phyloP scores from a whole-genome alignment of 2,113 vertebrate genomes.

The Odocoileus virginianus region DNA sequence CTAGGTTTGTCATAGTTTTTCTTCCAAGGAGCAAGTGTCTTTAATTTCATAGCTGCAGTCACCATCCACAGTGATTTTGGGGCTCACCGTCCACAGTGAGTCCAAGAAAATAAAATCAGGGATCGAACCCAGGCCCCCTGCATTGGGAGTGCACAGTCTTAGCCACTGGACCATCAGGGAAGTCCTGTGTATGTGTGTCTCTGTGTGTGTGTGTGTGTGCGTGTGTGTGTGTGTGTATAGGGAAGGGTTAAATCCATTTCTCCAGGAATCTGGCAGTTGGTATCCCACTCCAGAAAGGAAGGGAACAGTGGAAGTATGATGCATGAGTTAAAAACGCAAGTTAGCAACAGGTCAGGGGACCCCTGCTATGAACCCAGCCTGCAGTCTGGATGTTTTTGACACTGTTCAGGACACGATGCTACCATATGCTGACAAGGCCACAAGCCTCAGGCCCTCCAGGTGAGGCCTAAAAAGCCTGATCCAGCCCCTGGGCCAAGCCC shows the following conservation, averaged over 20 bases:
- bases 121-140: not conserved
- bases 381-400: not conserved
- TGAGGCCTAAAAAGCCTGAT: not conserved
- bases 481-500: not conserved
- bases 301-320: fast-evolving
- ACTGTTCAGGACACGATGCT: too few species aligned
- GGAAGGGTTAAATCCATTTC: not conserved
- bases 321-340: not conserved
- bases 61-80: not conserved
- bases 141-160: not conserved
- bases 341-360: not conserved
- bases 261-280: not conserved
- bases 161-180: not conserved
- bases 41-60: not conserved
- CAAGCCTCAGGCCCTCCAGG: too few species aligned
- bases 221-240: not conserved
- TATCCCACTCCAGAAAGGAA: not conserved
- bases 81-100: not conserved
- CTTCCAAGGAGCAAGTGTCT: not conserved
- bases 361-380: not conserved
- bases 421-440: not conserved
- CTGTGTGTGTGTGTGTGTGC: fast-evolving
- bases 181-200: not conserved
- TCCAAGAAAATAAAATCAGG: not conserved
- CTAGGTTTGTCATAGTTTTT: not conserved